A percentile compares a stretch with the other conserved stretches of the same genome.
Evolutionary conservation across 2,797 vertebrate genomes (phyloP).

Genomic region (Kryptopterus vitreolus): DNA sequence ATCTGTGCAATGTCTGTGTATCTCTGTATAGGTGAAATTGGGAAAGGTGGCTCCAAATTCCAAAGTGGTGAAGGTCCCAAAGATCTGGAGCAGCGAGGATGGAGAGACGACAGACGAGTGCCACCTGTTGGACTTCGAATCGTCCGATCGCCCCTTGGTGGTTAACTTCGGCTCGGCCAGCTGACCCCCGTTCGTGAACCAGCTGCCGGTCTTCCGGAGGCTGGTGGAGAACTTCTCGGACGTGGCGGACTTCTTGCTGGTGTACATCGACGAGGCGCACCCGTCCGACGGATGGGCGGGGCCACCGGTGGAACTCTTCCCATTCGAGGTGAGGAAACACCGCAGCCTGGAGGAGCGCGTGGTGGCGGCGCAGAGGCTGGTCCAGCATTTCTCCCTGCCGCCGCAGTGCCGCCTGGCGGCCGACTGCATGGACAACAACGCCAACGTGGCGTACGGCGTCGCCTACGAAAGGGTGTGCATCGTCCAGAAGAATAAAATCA

Average conservation of each 20-base stretch:
- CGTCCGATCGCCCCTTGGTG: conserved; percentile 87
- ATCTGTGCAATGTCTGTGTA: too few relatives aligned
- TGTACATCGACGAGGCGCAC: conserved; percentile 98
- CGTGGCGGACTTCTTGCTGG: conserved; percentile 94
- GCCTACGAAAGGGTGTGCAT: conserved; percentile 94
- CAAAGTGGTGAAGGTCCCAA: conserved; percentile 85
- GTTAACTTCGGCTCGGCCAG: conserved; percentile 97
- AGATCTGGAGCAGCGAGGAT: conserved; percentile 48
- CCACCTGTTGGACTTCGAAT: conserved; percentile 90
- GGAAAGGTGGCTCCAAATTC: conserved; percentile 93
- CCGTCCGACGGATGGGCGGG: conserved; percentile 95
- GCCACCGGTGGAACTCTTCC: conserved; percentile 79
- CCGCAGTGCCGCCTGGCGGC: conserved; percentile 91
- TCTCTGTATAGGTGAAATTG: conserved; percentile 89
- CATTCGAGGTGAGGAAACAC: conserved; percentile 89
- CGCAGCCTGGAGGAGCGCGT: conserved; percentile 89
- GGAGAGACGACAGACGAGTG: conserved; percentile 71
- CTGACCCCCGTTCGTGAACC: conserved; percentile 96
- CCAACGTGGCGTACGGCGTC: conserved; percentile 93
- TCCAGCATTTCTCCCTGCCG: conserved; percentile 86
- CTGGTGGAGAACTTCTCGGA: conserved; percentile 93
- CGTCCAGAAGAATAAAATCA: conserved; percentile 89
- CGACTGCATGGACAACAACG: conserved; percentile 97
- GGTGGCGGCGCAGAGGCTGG: conserved; percentile 84
- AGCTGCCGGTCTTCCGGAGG: conserved; percentile 89